Evolutionary conservation across 2,888 invertebrate genomes (phyloP).

Genomic region (Agonopterix heracliana): DNA sequence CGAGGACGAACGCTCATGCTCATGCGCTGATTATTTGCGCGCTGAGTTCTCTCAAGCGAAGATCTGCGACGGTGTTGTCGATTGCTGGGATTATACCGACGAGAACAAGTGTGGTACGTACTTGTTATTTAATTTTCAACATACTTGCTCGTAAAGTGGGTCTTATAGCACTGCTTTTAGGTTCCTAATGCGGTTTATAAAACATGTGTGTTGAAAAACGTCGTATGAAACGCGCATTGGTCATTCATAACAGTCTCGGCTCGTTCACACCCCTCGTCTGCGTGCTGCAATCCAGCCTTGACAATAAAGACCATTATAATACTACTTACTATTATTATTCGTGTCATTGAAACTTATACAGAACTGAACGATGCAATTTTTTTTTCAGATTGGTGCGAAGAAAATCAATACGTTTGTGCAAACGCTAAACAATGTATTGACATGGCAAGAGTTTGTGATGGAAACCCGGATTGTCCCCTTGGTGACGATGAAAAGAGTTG

Average conservation of each 20-base stretch:
- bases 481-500: slow-evolving; percentile 87
- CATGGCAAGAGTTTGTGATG: slow-evolving; percentile 81
- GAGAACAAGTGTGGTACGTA: slow-evolving; percentile 82
- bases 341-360: too few relatives aligned
- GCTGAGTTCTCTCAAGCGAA: slow-evolving; percentile 82
- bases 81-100: slow-evolving; percentile 88
- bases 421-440: slow-evolving; percentile 83
- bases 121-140: too few relatives aligned
- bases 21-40: slow-evolving; percentile 84
- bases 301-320: too few relatives aligned
- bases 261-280: too few relatives aligned
- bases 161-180: too few relatives aligned
- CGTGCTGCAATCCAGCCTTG: too few relatives aligned
- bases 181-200: too few relatives aligned
- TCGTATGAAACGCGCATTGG: background rate
- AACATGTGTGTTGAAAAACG: background rate
- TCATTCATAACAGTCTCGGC: too few relatives aligned
- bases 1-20: slow-evolving; percentile 83
- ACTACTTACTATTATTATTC: too few relatives aligned
- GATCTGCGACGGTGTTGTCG: slow-evolving; percentile 86
- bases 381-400: slow-evolving; percentile 82
- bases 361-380: background rate
- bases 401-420: slow-evolving; percentile 84
- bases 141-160: too few relatives aligned
- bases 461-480: slow-evolving; percentile 81